phyloP scores from a whole-genome alignment of 2,797 vertebrate genomes.

The Danionella dracula region DNA sequence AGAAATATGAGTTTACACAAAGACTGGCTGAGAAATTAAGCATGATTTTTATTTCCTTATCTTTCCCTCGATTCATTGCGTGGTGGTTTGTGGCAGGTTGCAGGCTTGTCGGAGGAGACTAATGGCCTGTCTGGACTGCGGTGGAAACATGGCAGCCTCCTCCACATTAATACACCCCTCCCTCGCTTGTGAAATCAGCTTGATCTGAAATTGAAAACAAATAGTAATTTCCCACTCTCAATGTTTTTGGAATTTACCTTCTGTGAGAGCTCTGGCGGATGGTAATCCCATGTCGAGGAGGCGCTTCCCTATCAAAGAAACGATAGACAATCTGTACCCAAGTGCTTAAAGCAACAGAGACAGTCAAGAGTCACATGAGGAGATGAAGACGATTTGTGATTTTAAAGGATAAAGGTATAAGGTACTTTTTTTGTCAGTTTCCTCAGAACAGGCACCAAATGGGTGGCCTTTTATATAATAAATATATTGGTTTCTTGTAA shows the following conservation, averaged over 20 bases:
- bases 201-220: slow-evolving; percentile 76
- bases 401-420: too few species aligned
- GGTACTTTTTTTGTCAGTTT: slow-evolving; percentile 12
- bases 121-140: slow-evolving; percentile 64
- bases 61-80: slow-evolving; percentile 68
- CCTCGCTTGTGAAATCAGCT: slow-evolving; percentile 58
- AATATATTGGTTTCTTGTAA: too few species aligned
- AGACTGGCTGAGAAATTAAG: slow-evolving; percentile 66
- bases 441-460: too few species aligned
- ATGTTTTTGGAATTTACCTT: slow-evolving; percentile 39
- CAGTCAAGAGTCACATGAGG: too few species aligned
- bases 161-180: slow-evolving; percentile 54
- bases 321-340: slow-evolving; percentile 13
- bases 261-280: background rate
- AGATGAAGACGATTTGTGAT: too few species aligned
- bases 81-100: slow-evolving; percentile 57
- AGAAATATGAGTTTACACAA: slow-evolving; percentile 66
- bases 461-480: too few species aligned
- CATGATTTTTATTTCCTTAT: slow-evolving; percentile 73
- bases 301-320: slow-evolving; percentile 11
- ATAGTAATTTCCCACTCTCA: slow-evolving; percentile 68
- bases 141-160: slow-evolving; percentile 44
- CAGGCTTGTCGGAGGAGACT: slow-evolving; percentile 64
- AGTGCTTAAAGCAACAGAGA: slow-evolving; percentile 6
- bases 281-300: background rate